Evolutionary conservation across 2,797 vertebrate species (phyloP).

Genomic region (Cottoperca gobio): DNA sequence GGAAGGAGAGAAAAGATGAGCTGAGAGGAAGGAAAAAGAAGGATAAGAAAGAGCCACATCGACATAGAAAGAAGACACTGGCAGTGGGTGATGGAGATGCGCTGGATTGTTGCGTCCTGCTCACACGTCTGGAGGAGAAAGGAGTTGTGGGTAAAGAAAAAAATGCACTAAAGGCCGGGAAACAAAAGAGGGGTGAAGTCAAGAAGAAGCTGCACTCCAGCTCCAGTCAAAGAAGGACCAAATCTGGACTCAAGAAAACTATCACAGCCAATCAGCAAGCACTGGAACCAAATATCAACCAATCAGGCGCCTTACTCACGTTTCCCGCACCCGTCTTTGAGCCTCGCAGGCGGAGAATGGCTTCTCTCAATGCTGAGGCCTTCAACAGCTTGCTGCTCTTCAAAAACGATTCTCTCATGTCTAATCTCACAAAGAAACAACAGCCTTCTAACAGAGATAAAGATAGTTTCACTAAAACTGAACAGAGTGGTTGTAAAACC

Average conservation of each 20-base stretch:
- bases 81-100: slow-evolving; percentile 81
- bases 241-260: slow-evolving; percentile 69
- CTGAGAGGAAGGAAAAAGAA: slow-evolving; percentile 63
- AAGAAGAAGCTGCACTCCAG: slow-evolving; percentile 60
- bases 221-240: slow-evolving; percentile 70
- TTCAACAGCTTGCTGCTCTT: slow-evolving; percentile 96
- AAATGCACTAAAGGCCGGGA: slow-evolving; percentile 55
- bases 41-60: slow-evolving; percentile 69
- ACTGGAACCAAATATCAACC: slow-evolving; percentile 81
- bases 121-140: slow-evolving; percentile 92
- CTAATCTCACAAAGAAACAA: slow-evolving; percentile 72
- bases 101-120: slow-evolving; percentile 93
- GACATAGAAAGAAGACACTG: slow-evolving; percentile 82
- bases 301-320: slow-evolving; percentile 72
- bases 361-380: slow-evolving; percentile 96
- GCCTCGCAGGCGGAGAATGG: slow-evolving; percentile 93
- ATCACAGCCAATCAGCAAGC: slow-evolving; percentile 63
- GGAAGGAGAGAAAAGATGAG: slow-evolving; percentile 58
- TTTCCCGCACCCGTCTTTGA: slow-evolving; percentile 70
- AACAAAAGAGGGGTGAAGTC: slow-evolving; percentile 59
- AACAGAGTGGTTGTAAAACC: slow-evolving; percentile 42
- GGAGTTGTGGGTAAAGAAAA: slow-evolving; percentile 42
- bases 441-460: slow-evolving; percentile 69
- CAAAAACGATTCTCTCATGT: slow-evolving; percentile 77
- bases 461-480: slow-evolving; percentile 53